These are phyloP conservation scores for Oryzias curvinotus DNA, from an alignment of 2,113 vertebrate species.

Conservation along the genomic window DNA sequence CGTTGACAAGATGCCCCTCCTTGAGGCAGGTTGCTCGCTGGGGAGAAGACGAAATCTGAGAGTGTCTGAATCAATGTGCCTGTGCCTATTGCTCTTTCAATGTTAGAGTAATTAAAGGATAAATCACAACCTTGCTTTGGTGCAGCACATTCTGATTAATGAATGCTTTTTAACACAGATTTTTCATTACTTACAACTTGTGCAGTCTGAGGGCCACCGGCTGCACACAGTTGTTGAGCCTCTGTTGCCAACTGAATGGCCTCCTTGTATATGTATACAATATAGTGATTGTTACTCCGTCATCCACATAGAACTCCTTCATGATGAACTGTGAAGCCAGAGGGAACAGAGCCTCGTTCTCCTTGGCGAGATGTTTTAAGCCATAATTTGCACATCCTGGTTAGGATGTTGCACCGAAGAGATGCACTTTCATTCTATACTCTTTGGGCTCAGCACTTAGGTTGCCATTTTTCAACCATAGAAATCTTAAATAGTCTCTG, in stretches of 20 bases:
- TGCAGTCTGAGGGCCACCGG: constrained; percentile 5
- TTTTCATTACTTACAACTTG: constrained; percentile 7
- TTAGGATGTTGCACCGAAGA: neutral
- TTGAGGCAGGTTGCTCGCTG: neutral
- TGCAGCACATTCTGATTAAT: neutral
- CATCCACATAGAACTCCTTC: constrained; percentile 4
- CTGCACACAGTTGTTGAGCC: constrained; percentile 4
- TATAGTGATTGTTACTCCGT: constrained; percentile 4
- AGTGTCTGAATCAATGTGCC: neutral
- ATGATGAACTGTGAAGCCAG: no score
- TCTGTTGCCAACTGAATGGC: no score
- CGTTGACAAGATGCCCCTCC: no score
- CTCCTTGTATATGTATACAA: neutral
- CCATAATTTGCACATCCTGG: constrained; percentile 11
- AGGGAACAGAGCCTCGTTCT: neutral
- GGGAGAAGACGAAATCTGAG: neutral
- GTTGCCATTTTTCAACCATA: no score
- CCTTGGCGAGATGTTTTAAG: constrained; percentile 4
- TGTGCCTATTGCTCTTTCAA: neutral
- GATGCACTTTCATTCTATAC: no score
- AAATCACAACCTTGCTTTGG: neutral
- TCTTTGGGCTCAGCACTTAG: no score
- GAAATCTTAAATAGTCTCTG: no score
- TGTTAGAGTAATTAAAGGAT: no score
- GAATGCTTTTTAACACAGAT: neutral